Evolutionary conservation across 2,113 vertebrate species (phyloP), one percentile per base, ranked within the genome.

Genomic region (Pagrus major): DNA sequence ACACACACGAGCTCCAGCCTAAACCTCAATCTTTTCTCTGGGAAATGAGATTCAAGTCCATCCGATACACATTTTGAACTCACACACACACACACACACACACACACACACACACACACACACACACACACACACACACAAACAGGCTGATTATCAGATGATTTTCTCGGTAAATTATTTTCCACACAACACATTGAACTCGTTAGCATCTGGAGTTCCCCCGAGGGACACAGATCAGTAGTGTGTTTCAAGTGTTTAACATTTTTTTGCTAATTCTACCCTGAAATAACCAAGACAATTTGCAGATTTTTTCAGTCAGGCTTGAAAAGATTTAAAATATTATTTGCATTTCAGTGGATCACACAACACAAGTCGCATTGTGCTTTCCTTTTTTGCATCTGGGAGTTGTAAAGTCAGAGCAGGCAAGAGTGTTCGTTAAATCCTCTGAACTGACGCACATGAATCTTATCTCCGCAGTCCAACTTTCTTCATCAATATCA

Each of bases 361-460:
- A 4, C 55, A 75, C 78, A 59, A 63, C 68, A 58, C 76, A 60
- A 70, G 78, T 76, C 49, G 29, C 2, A 27, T 46, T 75, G 70
- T 59, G 55, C 25, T 77, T 63, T 83, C 27, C 35, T 55, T 52
- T 56, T 91, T 83, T 86, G 76, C 73, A 73, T 80, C 64, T 82
- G 69, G 69, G 60, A 78, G 80, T 76, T 67, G 5, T 47, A 63
- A 21, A 27, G 67, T 71, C 46, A 58, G 73, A 46, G 76, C 61
- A 79, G 80, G 47, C 42, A 55, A 44, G 55, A 66, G 14, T 27
- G 42, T 61, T 65, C 3, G 27, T 56, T 54, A 55, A 63, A 65
- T 71, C 29, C 52, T 70, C 37, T 49, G 37, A 71, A 71, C 9
- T 25, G 6, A 31, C 59, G 39, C 23, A 31, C 29, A 10, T 27